A percentile compares a stretch with the other conserved stretches of the same genome.
Evolutionary conservation across 2,113 vertebrate species (phyloP).

Genomic region (Phalacrocorax aristotelis): DNA sequence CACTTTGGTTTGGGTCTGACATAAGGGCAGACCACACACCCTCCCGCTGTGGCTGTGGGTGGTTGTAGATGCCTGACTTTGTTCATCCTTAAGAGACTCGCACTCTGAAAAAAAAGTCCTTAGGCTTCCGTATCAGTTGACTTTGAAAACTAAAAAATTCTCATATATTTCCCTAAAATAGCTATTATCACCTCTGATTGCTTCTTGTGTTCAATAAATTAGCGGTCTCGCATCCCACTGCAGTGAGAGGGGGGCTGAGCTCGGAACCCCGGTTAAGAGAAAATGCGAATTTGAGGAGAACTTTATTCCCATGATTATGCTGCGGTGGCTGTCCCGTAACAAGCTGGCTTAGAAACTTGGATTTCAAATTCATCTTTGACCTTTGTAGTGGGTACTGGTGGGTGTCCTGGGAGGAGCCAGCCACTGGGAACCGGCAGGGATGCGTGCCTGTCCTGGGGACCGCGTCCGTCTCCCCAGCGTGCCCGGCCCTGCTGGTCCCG

Average conservation of each 20-base stretch:
- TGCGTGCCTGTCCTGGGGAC: neutral
- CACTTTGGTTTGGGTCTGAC: neutral
- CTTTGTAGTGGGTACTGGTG: rapidly evolving
- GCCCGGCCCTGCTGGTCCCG: rapidly evolving
- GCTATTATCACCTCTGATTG: rapidly evolving
- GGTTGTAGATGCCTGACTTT: neutral
- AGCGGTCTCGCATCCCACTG: too few relatives aligned
- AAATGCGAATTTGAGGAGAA: neutral
- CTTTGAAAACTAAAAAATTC: neutral
- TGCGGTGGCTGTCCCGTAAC: neutral
- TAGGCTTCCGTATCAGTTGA: neutral
- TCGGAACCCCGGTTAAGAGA: neutral
- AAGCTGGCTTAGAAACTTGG: neutral
- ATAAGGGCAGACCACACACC: rapidly evolving
- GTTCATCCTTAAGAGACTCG: neutral
- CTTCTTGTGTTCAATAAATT: rapidly evolving
- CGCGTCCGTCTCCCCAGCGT: neutral
- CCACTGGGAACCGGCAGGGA: neutral
- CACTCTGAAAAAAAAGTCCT: neutral
- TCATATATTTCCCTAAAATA: neutral
- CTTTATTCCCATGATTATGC: rapidly evolving
- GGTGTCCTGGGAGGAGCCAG: neutral
- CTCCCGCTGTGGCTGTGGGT: rapidly evolving
- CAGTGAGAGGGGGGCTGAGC: neutral
- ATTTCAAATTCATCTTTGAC: neutral